Evolutionary conservation across 2,888 invertebrate genomes (phyloP), one percentile per base, ranked within the genome.

Genomic region (Saturnia japonica): DNA sequence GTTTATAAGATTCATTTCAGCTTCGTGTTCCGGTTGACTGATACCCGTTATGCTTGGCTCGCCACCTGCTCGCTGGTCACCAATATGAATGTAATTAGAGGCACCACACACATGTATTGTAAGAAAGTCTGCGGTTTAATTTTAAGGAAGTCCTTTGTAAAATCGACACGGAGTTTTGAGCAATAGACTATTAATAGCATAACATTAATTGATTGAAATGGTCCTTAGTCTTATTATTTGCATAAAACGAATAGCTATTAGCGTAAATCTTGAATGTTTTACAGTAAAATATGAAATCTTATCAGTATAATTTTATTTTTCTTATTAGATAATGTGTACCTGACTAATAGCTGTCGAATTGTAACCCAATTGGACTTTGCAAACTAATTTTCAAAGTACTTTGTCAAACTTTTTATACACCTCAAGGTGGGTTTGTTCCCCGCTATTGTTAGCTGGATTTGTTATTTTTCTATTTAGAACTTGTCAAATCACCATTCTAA

Each of bases 41-140:
- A 85, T 83, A 84, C 74, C 87, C 87, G 92, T 90, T 86, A 87
- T 85, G 90, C 83, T 85, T 84, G 84, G 88, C 79, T 82, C 87
- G 81, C 76, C 91, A 91, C 91, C 91, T 91, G 91, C 87, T 86
- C 88, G 90, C 88, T 88, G 89, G 90, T 88, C 91, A 91, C 90
- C 90, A 90, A 91, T 92, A 92, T 85, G 86, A 91, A 87, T 85
- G 91, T 91, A 91, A 93, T 93, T 92, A 92, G 87, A 88, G 88
- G 80, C 80, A 80, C 64, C 81, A 83, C 87, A 80, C 83, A 83
- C 80, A 82, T 84, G 83, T 85, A 85, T 74, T 72, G 76, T 78
- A 84, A 86, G 86, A 88, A 88, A 88, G 88, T 84, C 80, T 90
- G 91, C 84, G 91, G 91, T 91, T 85, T 81, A 77, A 72, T 76